Percentiles rank a stretch among this genome's conserved stretches.
Conservation (phyloP, 2,888 invertebrate species). For the Sinodicranocentrus sp. region DNA sequence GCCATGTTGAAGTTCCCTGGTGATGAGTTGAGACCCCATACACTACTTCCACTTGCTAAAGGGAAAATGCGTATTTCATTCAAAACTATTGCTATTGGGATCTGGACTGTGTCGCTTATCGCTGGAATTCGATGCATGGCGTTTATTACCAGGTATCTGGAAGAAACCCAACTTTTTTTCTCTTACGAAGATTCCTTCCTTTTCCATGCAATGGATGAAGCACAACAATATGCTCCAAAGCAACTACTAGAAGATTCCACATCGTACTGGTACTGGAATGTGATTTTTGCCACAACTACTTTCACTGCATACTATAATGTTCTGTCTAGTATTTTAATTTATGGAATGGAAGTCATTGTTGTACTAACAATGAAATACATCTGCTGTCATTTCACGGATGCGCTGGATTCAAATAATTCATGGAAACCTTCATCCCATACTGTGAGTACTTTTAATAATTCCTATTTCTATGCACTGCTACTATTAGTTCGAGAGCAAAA, state of each 20-base stretch:
- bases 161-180: neutral
- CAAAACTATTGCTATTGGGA: neutral
- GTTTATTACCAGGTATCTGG: neutral
- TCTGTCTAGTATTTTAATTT: neutral
- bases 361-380: conserved; percentile 17
- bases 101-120: neutral
- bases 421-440: conserved; percentile 37
- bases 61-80: neutral
- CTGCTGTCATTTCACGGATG: neutral
- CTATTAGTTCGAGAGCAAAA: neutral
- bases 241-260: neutral
- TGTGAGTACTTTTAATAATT: no score
- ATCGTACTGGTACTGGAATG: neutral
- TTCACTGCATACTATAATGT: neutral
- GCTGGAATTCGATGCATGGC: neutral
- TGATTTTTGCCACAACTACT: neutral
- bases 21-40: neutral
- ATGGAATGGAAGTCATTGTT: conserved; percentile 2
- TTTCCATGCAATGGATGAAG: neutral
- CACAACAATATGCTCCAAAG: neutral
- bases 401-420: neutral
- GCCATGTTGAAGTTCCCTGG: neutral
- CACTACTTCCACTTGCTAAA: neutral
- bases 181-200: neutral
- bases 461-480: no score